Evolutionary conservation across 2,113 vertebrate genomes (phyloP).

Genomic region (Amia ocellicauda): DNA sequence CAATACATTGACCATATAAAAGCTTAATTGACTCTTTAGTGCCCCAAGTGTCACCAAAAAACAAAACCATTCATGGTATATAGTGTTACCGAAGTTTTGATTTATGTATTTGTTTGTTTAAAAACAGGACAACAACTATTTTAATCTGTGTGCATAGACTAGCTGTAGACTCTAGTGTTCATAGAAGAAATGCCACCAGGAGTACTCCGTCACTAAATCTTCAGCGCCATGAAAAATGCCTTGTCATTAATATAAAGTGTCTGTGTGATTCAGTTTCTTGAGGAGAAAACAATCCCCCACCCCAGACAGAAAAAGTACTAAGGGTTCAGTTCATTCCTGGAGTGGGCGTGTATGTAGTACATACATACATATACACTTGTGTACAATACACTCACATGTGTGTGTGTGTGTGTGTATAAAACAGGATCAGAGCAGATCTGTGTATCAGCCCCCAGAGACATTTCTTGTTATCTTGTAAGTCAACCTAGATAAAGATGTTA

Average conservation of each 20-base stretch:
- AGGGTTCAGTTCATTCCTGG: too few relatives aligned
- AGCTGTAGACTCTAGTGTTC: background rate
- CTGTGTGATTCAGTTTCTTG: too few relatives aligned
- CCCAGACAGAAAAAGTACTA: too few relatives aligned
- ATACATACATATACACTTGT: background rate
- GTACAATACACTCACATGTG: background rate
- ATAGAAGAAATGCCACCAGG: background rate
- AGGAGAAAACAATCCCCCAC: too few relatives aligned
- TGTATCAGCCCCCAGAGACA: too few relatives aligned
- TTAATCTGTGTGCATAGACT: conserved; percentile 6
- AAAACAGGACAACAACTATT: conserved; percentile 39
- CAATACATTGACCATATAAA: conserved; percentile 44
- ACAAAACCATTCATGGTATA: too few relatives aligned
- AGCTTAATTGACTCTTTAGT: conserved; percentile 55
- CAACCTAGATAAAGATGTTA: too few relatives aligned
- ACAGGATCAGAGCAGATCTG: too few relatives aligned
- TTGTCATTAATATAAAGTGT: background rate
- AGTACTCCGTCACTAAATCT: background rate
- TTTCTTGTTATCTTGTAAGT: too few relatives aligned
- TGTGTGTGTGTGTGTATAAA: too few relatives aligned
- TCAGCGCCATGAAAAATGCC: conserved; percentile 7
- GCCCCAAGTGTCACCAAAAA: conserved; percentile 33
- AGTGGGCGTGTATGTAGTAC: background rate
- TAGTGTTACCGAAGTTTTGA: background rate
- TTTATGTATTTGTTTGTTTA: too few relatives aligned